These are phyloP conservation scores for Paramuricea clavata DNA, from an alignment of 92 coral and sea anemone species.

Conservation along the genomic window DNA sequence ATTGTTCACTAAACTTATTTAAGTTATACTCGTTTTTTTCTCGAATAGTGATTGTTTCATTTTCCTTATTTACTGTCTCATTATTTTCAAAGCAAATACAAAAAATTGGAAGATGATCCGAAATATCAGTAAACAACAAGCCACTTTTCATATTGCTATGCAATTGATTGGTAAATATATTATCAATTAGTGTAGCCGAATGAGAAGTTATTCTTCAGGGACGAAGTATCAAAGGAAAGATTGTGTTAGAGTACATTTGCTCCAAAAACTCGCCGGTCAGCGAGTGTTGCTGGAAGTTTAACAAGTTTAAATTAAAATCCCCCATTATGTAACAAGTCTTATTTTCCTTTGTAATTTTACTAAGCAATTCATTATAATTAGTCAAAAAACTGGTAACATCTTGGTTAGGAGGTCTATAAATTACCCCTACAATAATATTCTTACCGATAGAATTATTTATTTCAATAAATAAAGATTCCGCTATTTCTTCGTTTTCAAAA, in stretches of 20 bases:
- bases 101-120: conserved; percentile 27
- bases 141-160: conserved; percentile 37
- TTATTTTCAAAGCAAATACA: background rate
- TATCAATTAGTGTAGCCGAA: conserved; percentile 66
- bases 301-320: conserved; percentile 39
- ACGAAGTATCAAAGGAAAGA: conserved; percentile 66
- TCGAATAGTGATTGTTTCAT: background rate
- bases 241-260: conserved; percentile 63
- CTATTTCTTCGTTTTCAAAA: background rate
- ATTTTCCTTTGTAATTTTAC: conserved; percentile 49
- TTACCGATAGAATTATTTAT: conserved; percentile 3
- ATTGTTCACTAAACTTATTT: background rate
- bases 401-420: conserved; percentile 39
- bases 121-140: conserved; percentile 41
- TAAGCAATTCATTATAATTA: background rate
- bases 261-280: conserved; percentile 38
- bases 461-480: background rate
- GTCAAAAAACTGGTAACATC: background rate
- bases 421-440: conserved; percentile 18
- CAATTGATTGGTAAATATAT: conserved; percentile 54
- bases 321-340: conserved; percentile 41
- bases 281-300: conserved; percentile 28
- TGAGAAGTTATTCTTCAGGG: conserved; percentile 72
- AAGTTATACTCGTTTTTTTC: background rate
- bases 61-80: too few relatives aligned